Base-by-base conservation (phyloP, 2,888 invertebrate genomes). In the Drosophila mercatorum region DNA sequence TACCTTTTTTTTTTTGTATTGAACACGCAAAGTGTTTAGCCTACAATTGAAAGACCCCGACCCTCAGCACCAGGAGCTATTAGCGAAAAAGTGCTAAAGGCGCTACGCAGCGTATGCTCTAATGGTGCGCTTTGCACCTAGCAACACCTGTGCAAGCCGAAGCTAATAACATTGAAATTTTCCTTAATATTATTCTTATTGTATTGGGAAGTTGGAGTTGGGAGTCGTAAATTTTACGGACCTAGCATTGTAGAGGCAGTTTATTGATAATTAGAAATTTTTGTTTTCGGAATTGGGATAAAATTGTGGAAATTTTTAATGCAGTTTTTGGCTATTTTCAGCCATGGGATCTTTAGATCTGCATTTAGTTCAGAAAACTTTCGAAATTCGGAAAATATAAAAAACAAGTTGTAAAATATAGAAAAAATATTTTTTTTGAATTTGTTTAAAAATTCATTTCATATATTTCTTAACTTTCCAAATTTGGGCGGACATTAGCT, bases 11-110 rank as follows among this genome's bases (percentile, higher is more conserved):
- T 22, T 22, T 17, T 17, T 17, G 17, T 71, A 80, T 85, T 78
- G 80, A 88, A 82, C 88, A 88, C 86, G 86, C 88, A 87, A 87
- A 80, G 88, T 88, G 80, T 82, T 77, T 43, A 59, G 67, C 68
- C 31, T 40, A 47, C 59, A 49, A 49, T 44, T 12, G 22, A 38
- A 17, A n/a, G 12, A 44, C 44, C 59, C 12, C 57, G 44, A 57
- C 52, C 36, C 31, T 17, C 17, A 51, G 31, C 49, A 34, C 11
- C 34, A 5, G 11, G 14, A 26, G 5, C 49, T 28, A 49, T 62
- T 62, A 68, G 68, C 53, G n/a, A 34, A 59, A 59, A 53, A 59
- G 28, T 58, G 41, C 59, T 68, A 68, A 59, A 53, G 52, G 28
- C 52, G 41, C 59, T 68, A 68, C 68, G 68, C 68, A 68, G 60